phyloP scores from a whole-genome alignment of 2,113 vertebrate species.

The Chitala chitala region DNA sequence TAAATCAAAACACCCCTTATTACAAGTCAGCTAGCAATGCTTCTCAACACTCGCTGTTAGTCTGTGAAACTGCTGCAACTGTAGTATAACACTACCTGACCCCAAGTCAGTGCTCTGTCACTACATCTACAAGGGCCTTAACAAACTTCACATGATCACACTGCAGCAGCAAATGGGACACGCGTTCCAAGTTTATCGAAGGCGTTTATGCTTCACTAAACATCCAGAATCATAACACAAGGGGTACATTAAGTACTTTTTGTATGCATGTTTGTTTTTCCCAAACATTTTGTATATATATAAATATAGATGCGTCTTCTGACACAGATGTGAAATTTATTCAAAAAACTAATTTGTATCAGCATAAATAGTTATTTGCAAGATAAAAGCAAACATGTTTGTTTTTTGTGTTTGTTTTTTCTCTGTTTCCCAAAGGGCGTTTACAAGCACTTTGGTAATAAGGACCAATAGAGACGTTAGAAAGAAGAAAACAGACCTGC shows the following conservation, averaged over 20 bases:
- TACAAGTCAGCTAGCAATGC: constrained; percentile 50
- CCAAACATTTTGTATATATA: neutral
- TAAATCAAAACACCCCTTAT: constrained; percentile 40
- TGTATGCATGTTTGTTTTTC: neutral
- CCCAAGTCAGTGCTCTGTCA: no score
- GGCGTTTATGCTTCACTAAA: neutral
- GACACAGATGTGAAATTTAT: constrained; percentile 41
- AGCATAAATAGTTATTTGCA: constrained; percentile 65
- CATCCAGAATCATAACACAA: neutral
- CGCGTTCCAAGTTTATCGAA: neutral
- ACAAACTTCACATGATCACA: neutral
- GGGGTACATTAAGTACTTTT: neutral
- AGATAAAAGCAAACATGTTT: constrained; percentile 72
- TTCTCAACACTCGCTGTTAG: constrained; percentile 30
- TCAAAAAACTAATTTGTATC: constrained; percentile 61
- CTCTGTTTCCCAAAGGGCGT: constrained; percentile 54
- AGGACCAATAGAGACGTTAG: constrained; percentile 61
- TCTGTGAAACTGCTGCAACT: constrained; percentile 18
- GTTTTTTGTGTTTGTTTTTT: constrained; percentile 62
- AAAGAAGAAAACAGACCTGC: constrained; percentile 53
- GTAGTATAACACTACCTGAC: neutral
- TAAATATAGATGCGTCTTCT: constrained; percentile 28
- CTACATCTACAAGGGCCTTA: no score
- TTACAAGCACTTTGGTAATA: constrained; percentile 70
- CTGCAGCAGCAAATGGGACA: neutral